Base-by-base conservation (phyloP, 1,140 invertebrate species). In the Lepidurus arcticus region DNA sequence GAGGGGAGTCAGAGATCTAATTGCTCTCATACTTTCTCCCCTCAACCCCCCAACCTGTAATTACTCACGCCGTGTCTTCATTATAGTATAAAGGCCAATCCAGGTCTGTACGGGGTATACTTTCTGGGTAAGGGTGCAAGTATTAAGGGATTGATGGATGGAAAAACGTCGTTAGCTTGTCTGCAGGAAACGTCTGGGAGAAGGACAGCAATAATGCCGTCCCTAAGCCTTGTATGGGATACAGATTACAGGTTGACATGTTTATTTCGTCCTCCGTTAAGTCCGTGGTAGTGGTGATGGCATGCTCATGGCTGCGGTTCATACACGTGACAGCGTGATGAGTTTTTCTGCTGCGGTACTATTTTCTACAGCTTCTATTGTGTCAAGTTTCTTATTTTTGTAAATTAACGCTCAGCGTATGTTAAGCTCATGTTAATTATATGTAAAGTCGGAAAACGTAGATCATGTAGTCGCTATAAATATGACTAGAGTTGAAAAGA, bases 191-290 rank as follows among this genome's bases (percentile, higher is more conserved):
- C 34, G 34, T 34, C 34, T 34, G 4, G 34, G 34, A 34, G 34
- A 34, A 34, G 34, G 34, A 34, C 34, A 34, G 34, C 34, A 34
- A 34, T 34, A 34, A 34, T 34, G 34, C 3, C 34, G 34, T 34
- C 34, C 34, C 34, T 34, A 34, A 34, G 53, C 53, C 53, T 65
- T 65, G 53, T 65, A 65, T n/a, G 53, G 53, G 53, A 21, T 65
- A 65, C 53, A 65, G 53, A 65, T 65, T 65, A 21, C 53, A 65
- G 53, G 53, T 65, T 65, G 53, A 65, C 53, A 65, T 65, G 53
- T 65, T 65, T 65, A 65, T 65, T 13, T 65, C 53, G 53, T 65
- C 53, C 21, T 65, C 53, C 53, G 16, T 65, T 65, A 13, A 65
- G 21, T 13, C 53, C 53, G 21, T n/a, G 3, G 16, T 65, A 21